Percentiles rank a stretch among this genome's conserved stretches.
Evolutionary conservation across 2,888 invertebrate species (phyloP).

Genomic region (Rutpela maculata): DNA sequence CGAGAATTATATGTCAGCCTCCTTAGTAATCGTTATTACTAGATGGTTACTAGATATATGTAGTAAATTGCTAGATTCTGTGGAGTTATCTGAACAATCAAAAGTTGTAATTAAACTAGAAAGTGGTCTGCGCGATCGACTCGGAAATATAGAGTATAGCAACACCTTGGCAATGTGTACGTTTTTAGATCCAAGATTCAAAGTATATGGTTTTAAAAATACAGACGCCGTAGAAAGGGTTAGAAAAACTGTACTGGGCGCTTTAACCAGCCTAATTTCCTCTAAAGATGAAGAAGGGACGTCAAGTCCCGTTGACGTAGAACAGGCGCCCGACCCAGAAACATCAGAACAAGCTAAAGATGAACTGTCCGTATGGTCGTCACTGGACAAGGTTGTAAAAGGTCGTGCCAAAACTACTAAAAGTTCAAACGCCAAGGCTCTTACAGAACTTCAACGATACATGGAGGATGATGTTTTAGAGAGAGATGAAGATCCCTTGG

Average conservation of each 20-base stretch:
- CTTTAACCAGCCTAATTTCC: neutral
- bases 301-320: too few species aligned
- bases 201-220: slow-evolving; percentile 13
- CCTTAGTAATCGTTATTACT: too few species aligned
- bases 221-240: neutral
- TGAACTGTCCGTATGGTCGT: too few species aligned
- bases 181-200: slow-evolving; percentile 2
- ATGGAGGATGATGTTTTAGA: slow-evolving; percentile 3
- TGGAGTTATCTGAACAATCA: too few species aligned
- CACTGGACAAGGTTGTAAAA: neutral
- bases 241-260: neutral
- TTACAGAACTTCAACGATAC: slow-evolving; percentile 2
- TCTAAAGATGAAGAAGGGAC: too few species aligned
- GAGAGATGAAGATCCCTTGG: slow-evolving; percentile 16
- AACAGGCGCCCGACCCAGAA: too few species aligned
- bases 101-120: neutral
- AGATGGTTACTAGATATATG: too few species aligned
- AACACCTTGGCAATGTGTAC: neutral
- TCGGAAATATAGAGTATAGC: slow-evolving; percentile 15
- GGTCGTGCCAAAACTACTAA: neutral
- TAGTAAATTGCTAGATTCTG: too few species aligned
- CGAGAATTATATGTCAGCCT: too few species aligned
- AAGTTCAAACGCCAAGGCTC: slow-evolving; percentile 6
- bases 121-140: slow-evolving; percentile 1
- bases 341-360: too few species aligned